phyloP scores from a whole-genome alignment of 1,140 invertebrate genomes.

The Drosophila lacteicornis region DNA sequence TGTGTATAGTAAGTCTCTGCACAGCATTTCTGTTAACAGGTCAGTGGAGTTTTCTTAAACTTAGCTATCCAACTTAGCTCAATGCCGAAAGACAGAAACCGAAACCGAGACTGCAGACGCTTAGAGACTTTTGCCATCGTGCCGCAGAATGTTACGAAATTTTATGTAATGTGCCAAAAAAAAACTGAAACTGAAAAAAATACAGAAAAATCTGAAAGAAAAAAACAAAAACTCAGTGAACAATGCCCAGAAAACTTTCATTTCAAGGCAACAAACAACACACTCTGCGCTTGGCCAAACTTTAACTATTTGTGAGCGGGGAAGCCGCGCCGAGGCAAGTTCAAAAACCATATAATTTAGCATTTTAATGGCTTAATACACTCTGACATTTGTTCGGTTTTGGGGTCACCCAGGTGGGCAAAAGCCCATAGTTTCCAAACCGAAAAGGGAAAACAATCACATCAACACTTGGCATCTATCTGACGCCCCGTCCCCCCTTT shows the following conservation, averaged over 20 bases:
- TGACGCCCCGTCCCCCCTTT: not conserved
- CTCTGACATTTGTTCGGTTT: constrained; percentile 46
- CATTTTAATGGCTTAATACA: constrained; percentile 69
- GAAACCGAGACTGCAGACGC: constrained; percentile 52
- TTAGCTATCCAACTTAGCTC: constrained; percentile 63
- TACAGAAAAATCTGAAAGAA: constrained; percentile 31
- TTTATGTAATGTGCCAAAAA: constrained; percentile 82
- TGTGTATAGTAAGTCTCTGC: constrained; percentile 61
- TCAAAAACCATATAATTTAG: constrained; percentile 65
- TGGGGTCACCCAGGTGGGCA: constrained; percentile 55
- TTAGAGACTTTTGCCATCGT: constrained; percentile 44
- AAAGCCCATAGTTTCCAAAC: constrained; percentile 6
- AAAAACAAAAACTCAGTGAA: constrained; percentile 37
- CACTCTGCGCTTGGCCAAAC: constrained; percentile 59
- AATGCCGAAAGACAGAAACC: constrained; percentile 51
- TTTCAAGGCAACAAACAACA: constrained; percentile 55
- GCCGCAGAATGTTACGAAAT: constrained; percentile 81
- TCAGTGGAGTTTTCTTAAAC: constrained; percentile 82
- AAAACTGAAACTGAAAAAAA: constrained; percentile 27
- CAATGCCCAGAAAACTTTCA: constrained; percentile 63
- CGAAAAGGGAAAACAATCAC: constrained; percentile 24
- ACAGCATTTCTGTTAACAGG: constrained; percentile 78
- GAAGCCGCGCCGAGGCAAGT: constrained; percentile 15
- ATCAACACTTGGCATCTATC: constrained; percentile 45
- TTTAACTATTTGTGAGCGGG: constrained; percentile 55